A percentile compares a stretch with the other conserved stretches of the same genome.
Conservation (phyloP, 2,888 invertebrate genomes). For the Lasioglossum oenotherae region DNA sequence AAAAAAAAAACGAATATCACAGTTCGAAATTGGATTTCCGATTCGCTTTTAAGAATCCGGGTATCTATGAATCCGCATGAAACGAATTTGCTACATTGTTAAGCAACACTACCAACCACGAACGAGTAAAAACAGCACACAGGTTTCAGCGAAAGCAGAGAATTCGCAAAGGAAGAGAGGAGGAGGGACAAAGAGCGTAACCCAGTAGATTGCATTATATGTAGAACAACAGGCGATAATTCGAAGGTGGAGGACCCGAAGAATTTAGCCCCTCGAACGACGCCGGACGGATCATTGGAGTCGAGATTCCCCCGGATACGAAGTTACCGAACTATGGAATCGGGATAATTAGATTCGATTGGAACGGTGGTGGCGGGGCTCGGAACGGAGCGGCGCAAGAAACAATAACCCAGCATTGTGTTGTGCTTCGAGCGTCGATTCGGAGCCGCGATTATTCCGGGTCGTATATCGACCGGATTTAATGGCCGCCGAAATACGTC, state of each 20-base stretch:
- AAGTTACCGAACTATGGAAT: conserved; percentile 59
- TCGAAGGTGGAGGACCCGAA: conserved; percentile 15
- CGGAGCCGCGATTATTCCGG: conserved; percentile 50
- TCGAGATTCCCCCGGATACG: conserved; percentile 46
- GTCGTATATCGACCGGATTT: conserved; percentile 46
- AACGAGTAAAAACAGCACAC: background rate
- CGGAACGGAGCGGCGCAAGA: conserved; percentile 50
- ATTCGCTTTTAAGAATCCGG: no score
- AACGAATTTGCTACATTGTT: background rate
- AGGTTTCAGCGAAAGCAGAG: background rate
- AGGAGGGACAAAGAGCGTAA: background rate
- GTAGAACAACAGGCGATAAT: conserved; percentile 18
- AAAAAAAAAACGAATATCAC: no score
- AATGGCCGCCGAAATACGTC: conserved; percentile 28
- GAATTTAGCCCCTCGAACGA: conserved; percentile 27
- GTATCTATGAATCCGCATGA: no score
- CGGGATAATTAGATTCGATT: conserved; percentile 71
- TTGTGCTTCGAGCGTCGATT: conserved; percentile 49
- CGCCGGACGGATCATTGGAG: conserved; percentile 62
- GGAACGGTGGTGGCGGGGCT: conserved; percentile 38
- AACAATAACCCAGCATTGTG: conserved; percentile 60
- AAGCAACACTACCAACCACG: background rate
- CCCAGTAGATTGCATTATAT: background rate
- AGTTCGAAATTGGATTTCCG: no score
- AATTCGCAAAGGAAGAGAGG: background rate